Conservation (phyloP, 1,140 invertebrate genomes). For the Platyura marginata region DNA sequence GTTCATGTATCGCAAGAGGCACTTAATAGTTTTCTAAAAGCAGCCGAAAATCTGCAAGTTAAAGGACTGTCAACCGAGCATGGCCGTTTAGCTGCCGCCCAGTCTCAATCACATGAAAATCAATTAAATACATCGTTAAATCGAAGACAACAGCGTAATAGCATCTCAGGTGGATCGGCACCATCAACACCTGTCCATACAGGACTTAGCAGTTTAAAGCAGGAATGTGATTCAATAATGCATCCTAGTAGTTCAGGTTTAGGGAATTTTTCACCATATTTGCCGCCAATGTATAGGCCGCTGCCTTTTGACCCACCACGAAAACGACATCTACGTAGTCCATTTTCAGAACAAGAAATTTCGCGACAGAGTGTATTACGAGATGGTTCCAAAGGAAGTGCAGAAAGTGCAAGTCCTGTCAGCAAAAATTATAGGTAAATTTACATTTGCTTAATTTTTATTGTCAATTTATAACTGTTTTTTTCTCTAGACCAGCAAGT, state of each 20-base stretch:
- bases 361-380: slow-evolving; percentile 24
- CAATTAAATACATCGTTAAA: slow-evolving; percentile 16
- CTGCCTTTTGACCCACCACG: slow-evolving; percentile 24
- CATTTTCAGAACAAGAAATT: slow-evolving; percentile 22
- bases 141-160: slow-evolving; percentile 20
- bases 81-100: slow-evolving; percentile 48
- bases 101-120: slow-evolving; percentile 32
- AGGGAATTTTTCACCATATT: slow-evolving; percentile 13
- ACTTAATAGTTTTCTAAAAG: slow-evolving; percentile 74
- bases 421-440: slow-evolving; percentile 15
- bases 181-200: slow-evolving; percentile 15
- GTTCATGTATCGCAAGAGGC: slow-evolving; percentile 80
- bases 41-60: slow-evolving; percentile 73
- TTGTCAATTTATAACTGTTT: neutral
- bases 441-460: neutral
- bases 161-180: slow-evolving; percentile 18
- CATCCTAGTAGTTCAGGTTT: slow-evolving; percentile 16
- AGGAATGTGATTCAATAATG: slow-evolving; percentile 24
- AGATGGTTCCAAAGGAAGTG: slow-evolving; percentile 22
- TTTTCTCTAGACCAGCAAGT: slow-evolving; percentile 15
- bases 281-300: slow-evolving; percentile 21
- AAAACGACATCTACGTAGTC: slow-evolving; percentile 30
- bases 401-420: slow-evolving; percentile 18
- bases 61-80: slow-evolving; percentile 63
- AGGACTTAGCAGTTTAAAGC: slow-evolving; percentile 17